Conservation (phyloP, 2,113 vertebrate species). For the Theristicus caerulescens region DNA sequence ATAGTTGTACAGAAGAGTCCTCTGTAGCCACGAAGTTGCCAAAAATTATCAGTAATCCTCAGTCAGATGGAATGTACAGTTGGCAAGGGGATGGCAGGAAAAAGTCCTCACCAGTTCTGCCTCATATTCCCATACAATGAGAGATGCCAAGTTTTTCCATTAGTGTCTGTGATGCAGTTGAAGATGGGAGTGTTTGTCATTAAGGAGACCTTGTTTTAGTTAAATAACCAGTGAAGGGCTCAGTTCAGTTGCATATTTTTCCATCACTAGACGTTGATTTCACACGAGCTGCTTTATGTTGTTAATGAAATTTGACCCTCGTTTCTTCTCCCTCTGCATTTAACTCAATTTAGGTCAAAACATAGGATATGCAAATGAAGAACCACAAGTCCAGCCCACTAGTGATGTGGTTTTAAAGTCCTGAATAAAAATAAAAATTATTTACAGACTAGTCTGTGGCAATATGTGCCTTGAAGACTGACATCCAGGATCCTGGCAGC, state of each 20-base stretch:
- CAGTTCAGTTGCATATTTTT: conserved; percentile 4
- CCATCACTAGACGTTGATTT: neutral
- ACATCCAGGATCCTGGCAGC: conserved; percentile 15
- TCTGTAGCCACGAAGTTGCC: conserved; percentile 66
- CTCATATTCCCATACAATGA: conserved; percentile 55
- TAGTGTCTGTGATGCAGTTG: conserved; percentile 44
- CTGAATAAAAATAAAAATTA: conserved; percentile 49
- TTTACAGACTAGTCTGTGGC: conserved; percentile 42
- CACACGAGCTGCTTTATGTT: conserved; percentile 54
- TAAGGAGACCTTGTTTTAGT: conserved; percentile 58
- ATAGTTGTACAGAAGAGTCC: conserved; percentile 65
- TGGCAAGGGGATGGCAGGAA: conserved; percentile 64
- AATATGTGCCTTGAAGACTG: conserved; percentile 33
- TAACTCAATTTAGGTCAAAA: conserved; percentile 50
- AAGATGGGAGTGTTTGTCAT: conserved; percentile 63
- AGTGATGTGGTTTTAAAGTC: conserved; percentile 51
- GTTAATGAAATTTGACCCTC: conserved; percentile 36
- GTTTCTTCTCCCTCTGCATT: conserved; percentile 20
- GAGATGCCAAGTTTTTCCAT: conserved; percentile 53
- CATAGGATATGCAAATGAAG: conserved; percentile 56
- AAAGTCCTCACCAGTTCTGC: conserved; percentile 53
- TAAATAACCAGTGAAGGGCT: conserved; percentile 48
- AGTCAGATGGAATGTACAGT: conserved; percentile 73
- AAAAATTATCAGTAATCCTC: conserved; percentile 72
- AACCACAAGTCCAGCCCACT: conserved; percentile 37